Evolutionary conservation across 1,140 invertebrate genomes (phyloP), one percentile per base, ranked within the genome.

Genomic region (Pogonognathellus flavescens): DNA sequence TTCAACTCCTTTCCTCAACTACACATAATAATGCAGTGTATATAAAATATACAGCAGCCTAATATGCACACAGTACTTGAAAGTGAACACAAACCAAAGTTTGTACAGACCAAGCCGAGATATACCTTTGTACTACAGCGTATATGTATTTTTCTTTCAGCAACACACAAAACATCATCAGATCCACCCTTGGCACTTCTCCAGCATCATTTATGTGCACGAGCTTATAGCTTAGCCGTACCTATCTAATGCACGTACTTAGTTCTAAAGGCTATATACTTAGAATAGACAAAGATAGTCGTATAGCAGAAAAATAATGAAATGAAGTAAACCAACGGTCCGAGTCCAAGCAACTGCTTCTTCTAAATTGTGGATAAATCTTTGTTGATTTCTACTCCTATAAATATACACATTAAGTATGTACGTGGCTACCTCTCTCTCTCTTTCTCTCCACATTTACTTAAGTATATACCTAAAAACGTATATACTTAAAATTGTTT

Each of bases 111-210:
- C 6, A 1, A 41, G 31, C 31, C 6, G 31, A 41, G 31, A 6
- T 41, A 41, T 41, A 41, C 2, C 31, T 41, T 41, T 41, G 6
- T 41, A 41, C 31, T 41, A 41, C 31, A 41, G 6, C 31, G 6
- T 41, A 41, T 41, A 81, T 81, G 55, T 81, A 81, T 81, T 81
- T 81, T 81, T 57, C 50, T 81, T 57, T 55, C 50, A 81, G 20
- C 20, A 81, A 81, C 50, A 81, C 80, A 81, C 80, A 81, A 81
- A 81, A 81, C 80, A 81, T 81, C 80, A 81, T 81, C 80, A 81
- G 80, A 81, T 81, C 80, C 80, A 41, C 80, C 31, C 22, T 81
- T 81, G 80, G 80, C 80, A 81, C 50, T 25, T 81, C 18, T 81
- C 80, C 80, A 81, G 80, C 80, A 52, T 81, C 80, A 81, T 81